phyloP scores from a whole-genome alignment of 2,888 invertebrate species.

The Halictus quadricinctus region DNA sequence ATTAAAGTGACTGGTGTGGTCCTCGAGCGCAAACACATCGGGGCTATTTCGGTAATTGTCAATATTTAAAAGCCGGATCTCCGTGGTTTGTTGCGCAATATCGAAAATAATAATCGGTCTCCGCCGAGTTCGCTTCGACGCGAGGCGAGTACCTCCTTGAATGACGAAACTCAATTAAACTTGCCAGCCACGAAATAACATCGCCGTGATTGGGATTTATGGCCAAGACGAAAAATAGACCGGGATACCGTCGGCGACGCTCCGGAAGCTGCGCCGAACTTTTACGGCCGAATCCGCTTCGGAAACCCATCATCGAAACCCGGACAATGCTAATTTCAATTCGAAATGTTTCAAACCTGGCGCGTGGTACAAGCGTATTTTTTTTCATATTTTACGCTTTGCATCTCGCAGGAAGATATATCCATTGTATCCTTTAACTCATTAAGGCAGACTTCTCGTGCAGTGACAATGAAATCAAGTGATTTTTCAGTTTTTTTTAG shows the following conservation, averaged over 20 bases:
- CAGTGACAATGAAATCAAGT: no score
- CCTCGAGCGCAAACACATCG: slow-evolving; percentile 21
- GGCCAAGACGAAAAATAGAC: slow-evolving; percentile 41
- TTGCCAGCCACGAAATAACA: slow-evolving; percentile 29
- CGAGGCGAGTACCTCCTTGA: slow-evolving; percentile 10
- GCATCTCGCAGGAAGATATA: neutral
- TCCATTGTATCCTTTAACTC: no score
- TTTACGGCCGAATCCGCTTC: slow-evolving; percentile 5
- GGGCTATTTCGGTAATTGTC: slow-evolving; percentile 47
- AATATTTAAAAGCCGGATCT: slow-evolving; percentile 39
- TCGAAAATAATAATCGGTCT: slow-evolving; percentile 43
- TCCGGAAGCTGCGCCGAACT: neutral
- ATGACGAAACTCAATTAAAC: slow-evolving; percentile 47
- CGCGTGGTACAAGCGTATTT: neutral
- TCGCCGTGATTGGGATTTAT: slow-evolving; percentile 39
- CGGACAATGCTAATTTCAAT: slow-evolving; percentile 47
- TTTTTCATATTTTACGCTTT: neutral
- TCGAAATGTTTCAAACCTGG: slow-evolving; percentile 2
- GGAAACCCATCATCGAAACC: slow-evolving; percentile 16
- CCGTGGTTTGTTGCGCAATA: slow-evolving; percentile 30
- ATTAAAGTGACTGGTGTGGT: slow-evolving; percentile 8
- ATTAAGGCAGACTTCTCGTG: no score
- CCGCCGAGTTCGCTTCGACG: neutral
- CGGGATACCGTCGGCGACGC: neutral
- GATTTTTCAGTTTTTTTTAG: no score